These are phyloP conservation scores for Benthosema pterotum DNA, from an alignment of 2,797 vertebrate genomes.

Conservation along the genomic window DNA sequence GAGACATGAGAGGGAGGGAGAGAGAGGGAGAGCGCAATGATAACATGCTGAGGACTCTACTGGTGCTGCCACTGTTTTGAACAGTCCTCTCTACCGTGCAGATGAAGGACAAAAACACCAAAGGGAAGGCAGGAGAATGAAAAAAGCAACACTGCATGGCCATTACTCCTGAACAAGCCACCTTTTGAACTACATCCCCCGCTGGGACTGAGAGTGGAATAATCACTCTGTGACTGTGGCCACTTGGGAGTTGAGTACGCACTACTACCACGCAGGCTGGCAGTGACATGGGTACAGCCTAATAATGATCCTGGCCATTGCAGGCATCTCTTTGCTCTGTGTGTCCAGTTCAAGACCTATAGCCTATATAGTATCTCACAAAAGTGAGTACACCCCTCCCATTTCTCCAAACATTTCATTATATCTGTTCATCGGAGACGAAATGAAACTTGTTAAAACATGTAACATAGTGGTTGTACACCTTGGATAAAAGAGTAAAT, in stretches of 20 bases:
- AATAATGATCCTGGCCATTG: slow-evolving; percentile 26
- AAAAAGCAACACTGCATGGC: slow-evolving; percentile 32
- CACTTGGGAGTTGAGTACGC: slow-evolving; percentile 4
- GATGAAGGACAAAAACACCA: slow-evolving; percentile 39
- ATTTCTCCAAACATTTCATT: too few species aligned
- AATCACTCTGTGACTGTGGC: slow-evolving; percentile 28
- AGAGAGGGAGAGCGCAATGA: slow-evolving; percentile 27
- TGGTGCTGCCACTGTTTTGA: slow-evolving; percentile 46
- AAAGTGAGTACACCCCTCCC: too few species aligned
- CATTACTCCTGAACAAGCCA: slow-evolving; percentile 41
- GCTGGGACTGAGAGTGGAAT: slow-evolving; percentile 37
- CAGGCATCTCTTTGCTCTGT: neutral
- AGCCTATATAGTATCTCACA: too few species aligned
- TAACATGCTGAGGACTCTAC: neutral
- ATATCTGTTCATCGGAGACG: too few species aligned
- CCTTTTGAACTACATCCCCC: slow-evolving; percentile 50
- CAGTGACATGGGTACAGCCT: slow-evolving; percentile 30
- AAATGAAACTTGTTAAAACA: too few species aligned
- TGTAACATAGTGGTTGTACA: too few species aligned
- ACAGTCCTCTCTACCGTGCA: slow-evolving; percentile 47
- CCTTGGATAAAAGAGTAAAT: too few species aligned
- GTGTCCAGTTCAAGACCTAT: slow-evolving; percentile 21
- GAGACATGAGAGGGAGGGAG: slow-evolving; percentile 41
- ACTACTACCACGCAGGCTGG: neutral
- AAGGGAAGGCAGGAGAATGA: slow-evolving; percentile 34